Evolutionary conservation across 2,888 invertebrate species (phyloP).

Genomic region (Platypus cylindrus): DNA sequence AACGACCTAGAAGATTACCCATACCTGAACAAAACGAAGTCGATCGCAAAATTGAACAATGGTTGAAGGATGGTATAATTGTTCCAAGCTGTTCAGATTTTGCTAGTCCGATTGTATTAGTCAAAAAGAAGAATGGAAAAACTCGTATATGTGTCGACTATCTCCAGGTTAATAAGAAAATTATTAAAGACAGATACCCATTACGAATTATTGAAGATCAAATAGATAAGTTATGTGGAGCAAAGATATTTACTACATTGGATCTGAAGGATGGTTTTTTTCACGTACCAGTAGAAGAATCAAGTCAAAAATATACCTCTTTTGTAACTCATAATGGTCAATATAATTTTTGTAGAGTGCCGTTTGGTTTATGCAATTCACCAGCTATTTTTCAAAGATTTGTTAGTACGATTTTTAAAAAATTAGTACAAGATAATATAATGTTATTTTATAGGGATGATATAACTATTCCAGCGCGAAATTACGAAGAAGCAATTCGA

Average conservation of each 20-base stretch:
- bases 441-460: conserved; percentile 25
- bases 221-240: conserved; percentile 13
- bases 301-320: conserved; percentile 22
- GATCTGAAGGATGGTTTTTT: conserved; percentile 24
- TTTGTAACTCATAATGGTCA: conserved; percentile 24
- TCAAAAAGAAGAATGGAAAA: conserved; percentile 21
- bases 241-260: conserved; percentile 20
- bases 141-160: conserved; percentile 20
- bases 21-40: too few species aligned
- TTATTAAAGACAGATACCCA: conserved; percentile 23
- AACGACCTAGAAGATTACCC: too few species aligned
- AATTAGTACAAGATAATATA: conserved; percentile 17
- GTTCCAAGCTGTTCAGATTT: too few species aligned
- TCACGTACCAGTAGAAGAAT: conserved; percentile 22
- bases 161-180: conserved; percentile 22
- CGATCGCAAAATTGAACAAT: too few species aligned
- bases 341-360: conserved; percentile 23
- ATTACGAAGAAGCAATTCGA: conserved; percentile 6
- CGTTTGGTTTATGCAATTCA: conserved; percentile 26
- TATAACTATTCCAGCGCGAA: conserved; percentile 18
- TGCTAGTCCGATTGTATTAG: conserved; percentile 19
- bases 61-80: too few species aligned
- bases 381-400: conserved; percentile 26
- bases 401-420: conserved; percentile 24
- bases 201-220: conserved; percentile 25